phyloP scores from a whole-genome alignment of 2,113 vertebrate species.

The Mirza zaza region DNA sequence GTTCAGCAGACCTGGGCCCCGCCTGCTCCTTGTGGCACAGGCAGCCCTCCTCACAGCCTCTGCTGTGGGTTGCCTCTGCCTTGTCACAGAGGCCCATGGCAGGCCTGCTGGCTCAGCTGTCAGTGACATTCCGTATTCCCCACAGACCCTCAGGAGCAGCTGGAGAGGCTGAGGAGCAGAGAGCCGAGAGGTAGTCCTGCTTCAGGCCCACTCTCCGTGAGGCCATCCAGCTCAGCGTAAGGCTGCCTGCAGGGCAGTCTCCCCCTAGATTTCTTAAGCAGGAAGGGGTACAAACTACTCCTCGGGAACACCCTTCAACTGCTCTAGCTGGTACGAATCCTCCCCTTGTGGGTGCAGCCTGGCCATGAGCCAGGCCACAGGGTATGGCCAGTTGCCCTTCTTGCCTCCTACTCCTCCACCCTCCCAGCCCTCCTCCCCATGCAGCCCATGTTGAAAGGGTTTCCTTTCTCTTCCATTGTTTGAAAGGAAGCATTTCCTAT shows the following conservation, averaged over 20 bases:
- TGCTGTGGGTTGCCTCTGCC: not conserved
- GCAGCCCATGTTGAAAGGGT: not conserved
- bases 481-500: not conserved
- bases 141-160: not conserved
- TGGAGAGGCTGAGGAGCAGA: not conserved
- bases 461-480: not conserved
- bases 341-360: not conserved
- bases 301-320: not conserved
- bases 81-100: not conserved
- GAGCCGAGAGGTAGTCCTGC: not conserved
- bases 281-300: not conserved
- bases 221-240: not conserved
- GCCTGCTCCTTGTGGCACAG: not conserved
- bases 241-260: not conserved
- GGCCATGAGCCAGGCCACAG: not conserved
- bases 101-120: not conserved
- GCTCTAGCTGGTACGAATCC: not conserved
- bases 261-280: not conserved
- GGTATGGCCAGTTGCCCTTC: too few species aligned
- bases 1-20: not conserved
- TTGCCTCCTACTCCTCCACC: not conserved
- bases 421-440: not conserved
- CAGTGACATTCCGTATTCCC: not conserved
- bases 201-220: not conserved
- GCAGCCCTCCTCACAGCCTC: not conserved